Evolutionary conservation across 2,113 vertebrate species (phyloP), one percentile per base, ranked within the genome.

Genomic region (Thymallus thymallus): DNA sequence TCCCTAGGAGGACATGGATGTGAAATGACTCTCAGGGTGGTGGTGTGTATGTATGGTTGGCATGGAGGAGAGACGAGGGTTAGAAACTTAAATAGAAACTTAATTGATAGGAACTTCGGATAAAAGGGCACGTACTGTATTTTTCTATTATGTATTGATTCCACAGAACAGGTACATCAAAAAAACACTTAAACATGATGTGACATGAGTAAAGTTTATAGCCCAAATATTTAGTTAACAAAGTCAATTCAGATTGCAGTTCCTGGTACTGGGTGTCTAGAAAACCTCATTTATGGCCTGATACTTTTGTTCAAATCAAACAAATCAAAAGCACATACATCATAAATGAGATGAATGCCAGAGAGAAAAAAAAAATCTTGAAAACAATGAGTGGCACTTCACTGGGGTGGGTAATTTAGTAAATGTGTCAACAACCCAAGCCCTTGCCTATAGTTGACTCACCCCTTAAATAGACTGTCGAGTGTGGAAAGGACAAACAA

Each of bases 21-120:
- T 88, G 79, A 86, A 88, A 86, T 82, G 85, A 86, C 75, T 10
- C 35, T 60, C 56, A n/a, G 73, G 83, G 80, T 68, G 78, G 84
- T 80, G 82, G n/a, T n/a, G n/a, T n/a, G n/a, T n/a, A n/a, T 80
- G 80, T 66, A 76, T 79, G 87, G 32, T 78, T 75, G 80, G 83
- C 75, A 75, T 73, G 85, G 76, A 80, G 78, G 85, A 80, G 46
- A 16, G 46, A 16, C 46, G 13, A 16, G 46, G 46, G 46, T 48
- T 16, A n/a, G n/a, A n/a, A n/a, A 48, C 46, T 48, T 13, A 48
- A 48, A 48, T 48, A 48, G 46, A 16, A 48, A 16, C 46, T 48
- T 48, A 48, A 14, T 14, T 16, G 46, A 48, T 48, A 48, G 46
- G 13, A 13, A 48, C 46, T 48, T 48, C 46, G 16, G 14, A 35